These are phyloP conservation scores for Stomatorhinus ivindoensis DNA, from an alignment of 2,113 vertebrate genomes.

Conservation along the genomic window DNA sequence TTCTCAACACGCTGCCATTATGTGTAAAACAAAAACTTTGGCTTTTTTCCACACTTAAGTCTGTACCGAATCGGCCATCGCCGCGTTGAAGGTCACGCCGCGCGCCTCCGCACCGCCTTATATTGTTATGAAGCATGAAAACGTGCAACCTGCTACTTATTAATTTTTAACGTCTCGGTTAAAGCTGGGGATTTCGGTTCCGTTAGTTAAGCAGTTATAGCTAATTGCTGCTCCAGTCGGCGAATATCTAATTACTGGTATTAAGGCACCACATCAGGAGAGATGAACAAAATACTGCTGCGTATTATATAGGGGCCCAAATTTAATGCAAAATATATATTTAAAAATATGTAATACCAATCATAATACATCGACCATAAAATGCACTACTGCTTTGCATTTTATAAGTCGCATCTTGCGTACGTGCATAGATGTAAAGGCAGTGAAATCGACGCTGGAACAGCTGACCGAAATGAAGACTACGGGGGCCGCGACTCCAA, in stretches of 20 bases:
- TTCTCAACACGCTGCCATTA: not conserved
- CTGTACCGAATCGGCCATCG: not conserved
- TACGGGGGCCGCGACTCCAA: not conserved
- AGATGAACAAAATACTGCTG: not conserved
- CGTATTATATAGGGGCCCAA: not conserved
- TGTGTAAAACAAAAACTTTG: not conserved
- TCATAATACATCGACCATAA: not conserved
- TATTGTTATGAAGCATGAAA: not conserved
- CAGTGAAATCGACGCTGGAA: not conserved
- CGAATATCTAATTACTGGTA: not conserved
- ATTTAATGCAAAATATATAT: not conserved
- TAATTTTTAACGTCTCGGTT: not conserved
- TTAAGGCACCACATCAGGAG: not conserved
- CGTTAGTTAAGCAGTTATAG: not conserved
- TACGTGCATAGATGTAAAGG: not conserved
- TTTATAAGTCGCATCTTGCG: not conserved
- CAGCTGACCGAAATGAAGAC: not conserved
- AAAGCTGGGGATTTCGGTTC: not conserved
- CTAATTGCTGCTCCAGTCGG: not conserved
- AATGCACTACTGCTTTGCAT: not conserved
- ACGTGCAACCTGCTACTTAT: not conserved
- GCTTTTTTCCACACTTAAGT: not conserved
- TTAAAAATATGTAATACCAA: not conserved
- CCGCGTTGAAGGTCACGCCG: not conserved
- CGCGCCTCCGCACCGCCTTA: not conserved